These are phyloP conservation scores for Alviniconcha strummeri DNA, from an alignment of 2,888 invertebrate genomes.

Conservation along the genomic window DNA sequence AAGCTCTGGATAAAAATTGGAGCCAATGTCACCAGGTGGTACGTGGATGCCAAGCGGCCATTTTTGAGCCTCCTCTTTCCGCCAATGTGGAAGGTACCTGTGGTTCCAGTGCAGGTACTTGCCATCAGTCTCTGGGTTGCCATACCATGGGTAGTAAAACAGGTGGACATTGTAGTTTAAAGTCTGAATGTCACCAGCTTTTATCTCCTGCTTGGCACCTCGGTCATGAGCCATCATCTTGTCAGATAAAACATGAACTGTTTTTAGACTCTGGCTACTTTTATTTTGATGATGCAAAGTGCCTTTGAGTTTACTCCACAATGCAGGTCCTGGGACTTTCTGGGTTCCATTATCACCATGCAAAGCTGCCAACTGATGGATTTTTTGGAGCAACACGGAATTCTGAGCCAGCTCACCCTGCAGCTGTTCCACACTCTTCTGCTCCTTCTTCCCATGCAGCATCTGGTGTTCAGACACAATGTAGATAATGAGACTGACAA, in stretches of 20 bases:
- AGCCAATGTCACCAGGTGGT: slow-evolving; percentile 78
- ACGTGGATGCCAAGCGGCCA: slow-evolving; percentile 76
- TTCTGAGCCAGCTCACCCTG: not conserved
- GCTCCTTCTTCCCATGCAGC: not conserved
- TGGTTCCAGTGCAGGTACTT: slow-evolving; percentile 74
- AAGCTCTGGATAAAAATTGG: slow-evolving; percentile 77
- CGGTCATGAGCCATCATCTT: not conserved
- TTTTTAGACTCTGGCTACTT: not conserved
- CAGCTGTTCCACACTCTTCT: not conserved
- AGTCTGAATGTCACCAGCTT: not conserved
- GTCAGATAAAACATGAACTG: not conserved
- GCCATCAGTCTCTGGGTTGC: slow-evolving; percentile 65
- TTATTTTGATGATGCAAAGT: not conserved
- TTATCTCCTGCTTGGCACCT: not conserved
- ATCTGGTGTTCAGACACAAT: not conserved
- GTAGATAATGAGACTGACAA: slow-evolving; percentile 17
- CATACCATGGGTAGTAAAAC: slow-evolving; percentile 75
- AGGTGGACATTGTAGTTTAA: slow-evolving; percentile 71
- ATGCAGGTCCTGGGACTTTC: not conserved
- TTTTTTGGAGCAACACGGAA: not conserved
- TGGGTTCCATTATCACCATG: not conserved
- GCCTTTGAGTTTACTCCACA: not conserved
- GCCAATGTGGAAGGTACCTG: slow-evolving; percentile 70
- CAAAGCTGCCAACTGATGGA: not conserved
- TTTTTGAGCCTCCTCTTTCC: slow-evolving; percentile 69